Percentiles rank a stretch among this genome's conserved stretches.
Evolutionary conservation across 2,888 invertebrate genomes (phyloP).

Genomic region (Nesidiocoris tenuis): DNA sequence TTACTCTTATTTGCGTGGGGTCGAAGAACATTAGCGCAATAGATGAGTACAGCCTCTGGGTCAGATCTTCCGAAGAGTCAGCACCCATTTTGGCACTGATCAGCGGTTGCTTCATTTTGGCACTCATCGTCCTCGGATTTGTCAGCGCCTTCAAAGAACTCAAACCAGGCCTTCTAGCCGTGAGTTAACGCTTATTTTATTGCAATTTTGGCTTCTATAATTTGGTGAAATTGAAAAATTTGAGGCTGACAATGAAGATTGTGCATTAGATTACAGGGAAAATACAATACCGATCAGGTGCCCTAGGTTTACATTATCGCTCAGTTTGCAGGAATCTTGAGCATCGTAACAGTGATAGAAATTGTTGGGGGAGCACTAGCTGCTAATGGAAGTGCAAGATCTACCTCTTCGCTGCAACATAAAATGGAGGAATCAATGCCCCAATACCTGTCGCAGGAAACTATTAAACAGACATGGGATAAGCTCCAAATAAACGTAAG

Average conservation of each 20-base stretch:
- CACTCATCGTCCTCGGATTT: constrained; percentile 10
- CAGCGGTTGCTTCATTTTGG: constrained; percentile 1
- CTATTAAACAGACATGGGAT: constrained; percentile 10
- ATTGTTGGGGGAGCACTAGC: constrained; percentile 26
- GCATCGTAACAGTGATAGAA: constrained; percentile 7
- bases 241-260: too few relatives aligned
- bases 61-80: not conserved
- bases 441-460: not conserved
- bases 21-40: not conserved
- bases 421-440: constrained; percentile 8
- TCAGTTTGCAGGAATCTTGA: constrained; percentile 19
- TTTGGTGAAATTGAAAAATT: too few relatives aligned
- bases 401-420: constrained; percentile 8
- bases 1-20: constrained; percentile 18
- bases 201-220: not conserved
- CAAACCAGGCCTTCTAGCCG: not conserved
- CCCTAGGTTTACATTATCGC: too few relatives aligned
- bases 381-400: constrained; percentile 17
- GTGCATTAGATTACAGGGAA: too few relatives aligned
- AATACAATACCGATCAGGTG: too few relatives aligned
- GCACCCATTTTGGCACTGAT: constrained; percentile 11
- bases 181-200: not conserved
- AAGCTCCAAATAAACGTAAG: constrained; percentile 16
- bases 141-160: constrained; percentile 19
- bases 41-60: constrained; percentile 8